Percentiles rank a stretch among this genome's conserved stretches.
Conservation (phyloP, 2,113 vertebrate species). For the Passer montanus region DNA sequence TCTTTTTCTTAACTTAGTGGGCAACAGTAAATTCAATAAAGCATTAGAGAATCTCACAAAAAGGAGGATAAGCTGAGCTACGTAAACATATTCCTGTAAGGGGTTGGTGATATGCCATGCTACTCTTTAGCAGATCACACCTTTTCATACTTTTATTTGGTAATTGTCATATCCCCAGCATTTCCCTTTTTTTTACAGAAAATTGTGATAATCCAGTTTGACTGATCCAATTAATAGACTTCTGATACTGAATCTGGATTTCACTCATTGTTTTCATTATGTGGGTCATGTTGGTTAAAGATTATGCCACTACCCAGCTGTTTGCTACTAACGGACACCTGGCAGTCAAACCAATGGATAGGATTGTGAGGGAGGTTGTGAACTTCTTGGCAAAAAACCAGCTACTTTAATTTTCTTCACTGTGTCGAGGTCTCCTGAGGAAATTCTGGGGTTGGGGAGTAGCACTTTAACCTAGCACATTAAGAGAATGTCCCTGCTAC, state of each 20-base stretch:
- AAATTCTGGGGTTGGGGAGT: neutral
- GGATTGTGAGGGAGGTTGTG: neutral
- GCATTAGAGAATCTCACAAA: neutral
- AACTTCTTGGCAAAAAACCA: neutral
- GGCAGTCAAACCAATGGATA: neutral
- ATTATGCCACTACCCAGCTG: neutral
- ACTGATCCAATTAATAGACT: neutral
- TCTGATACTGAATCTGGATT: neutral
- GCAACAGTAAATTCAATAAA: neutral
- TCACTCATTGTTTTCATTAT: neutral
- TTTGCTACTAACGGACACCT: neutral
- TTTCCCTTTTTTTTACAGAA: neutral
- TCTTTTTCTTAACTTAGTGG: neutral
- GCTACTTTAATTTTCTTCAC: neutral
- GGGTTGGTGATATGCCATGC: neutral
- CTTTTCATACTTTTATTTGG: neutral
- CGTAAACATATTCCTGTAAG: accelerated
- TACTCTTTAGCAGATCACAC: neutral
- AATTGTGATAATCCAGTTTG: neutral
- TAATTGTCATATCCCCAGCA: accelerated
- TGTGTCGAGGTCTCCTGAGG: neutral
- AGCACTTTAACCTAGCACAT: neutral
- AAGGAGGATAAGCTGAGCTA: neutral
- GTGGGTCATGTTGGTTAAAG: neutral
- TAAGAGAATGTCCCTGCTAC: neutral